Evolutionary conservation across 2,113 vertebrate species (phyloP).

Genomic region (Stegastes partitus): DNA sequence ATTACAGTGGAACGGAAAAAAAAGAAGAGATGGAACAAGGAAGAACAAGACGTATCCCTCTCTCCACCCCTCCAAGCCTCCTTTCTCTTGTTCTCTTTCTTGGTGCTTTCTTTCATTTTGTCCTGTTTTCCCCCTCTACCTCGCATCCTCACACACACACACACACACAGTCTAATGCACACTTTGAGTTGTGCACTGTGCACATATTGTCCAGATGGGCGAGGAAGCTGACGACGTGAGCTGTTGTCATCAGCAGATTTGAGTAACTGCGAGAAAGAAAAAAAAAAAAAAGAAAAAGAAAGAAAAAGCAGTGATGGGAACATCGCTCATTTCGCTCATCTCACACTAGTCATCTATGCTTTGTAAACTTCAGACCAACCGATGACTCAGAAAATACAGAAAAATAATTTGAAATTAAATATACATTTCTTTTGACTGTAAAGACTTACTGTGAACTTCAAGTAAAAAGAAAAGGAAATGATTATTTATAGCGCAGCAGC

Average conservation of each 20-base stretch:
- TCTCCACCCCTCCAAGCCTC: slow-evolving; percentile 22
- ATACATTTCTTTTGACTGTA: neutral
- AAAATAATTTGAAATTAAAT: slow-evolving; percentile 1
- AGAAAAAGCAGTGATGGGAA: neutral
- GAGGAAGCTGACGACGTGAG: slow-evolving; percentile 57
- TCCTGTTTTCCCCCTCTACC: slow-evolving; percentile 9
- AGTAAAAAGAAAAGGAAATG: too few species aligned
- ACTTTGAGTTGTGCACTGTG: slow-evolving; percentile 24
- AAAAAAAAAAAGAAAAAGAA: neutral
- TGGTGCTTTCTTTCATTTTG: slow-evolving; percentile 41
- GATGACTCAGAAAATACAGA: slow-evolving; percentile 9
- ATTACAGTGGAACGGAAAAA: slow-evolving; percentile 63
- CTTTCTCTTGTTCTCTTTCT: slow-evolving; percentile 26
- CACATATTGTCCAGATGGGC: slow-evolving; percentile 73
- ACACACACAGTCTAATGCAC: slow-evolving; percentile 14
- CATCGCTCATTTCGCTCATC: neutral
- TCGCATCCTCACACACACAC: slow-evolving; percentile 13
- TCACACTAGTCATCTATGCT: slow-evolving; percentile 1
- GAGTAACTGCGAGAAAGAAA: slow-evolving; percentile 14
- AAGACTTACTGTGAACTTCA: too few species aligned
- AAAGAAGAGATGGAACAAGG: slow-evolving; percentile 39
- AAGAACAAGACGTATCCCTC: slow-evolving; percentile 50
- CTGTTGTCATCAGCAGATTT: slow-evolving; percentile 71
- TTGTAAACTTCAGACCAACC: slow-evolving; percentile 19
- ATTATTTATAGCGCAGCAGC: too few species aligned